Evolutionary conservation across 2,113 vertebrate genomes (phyloP), one percentile per base, ranked within the genome.

Genomic region (Sturnus vulgaris): DNA sequence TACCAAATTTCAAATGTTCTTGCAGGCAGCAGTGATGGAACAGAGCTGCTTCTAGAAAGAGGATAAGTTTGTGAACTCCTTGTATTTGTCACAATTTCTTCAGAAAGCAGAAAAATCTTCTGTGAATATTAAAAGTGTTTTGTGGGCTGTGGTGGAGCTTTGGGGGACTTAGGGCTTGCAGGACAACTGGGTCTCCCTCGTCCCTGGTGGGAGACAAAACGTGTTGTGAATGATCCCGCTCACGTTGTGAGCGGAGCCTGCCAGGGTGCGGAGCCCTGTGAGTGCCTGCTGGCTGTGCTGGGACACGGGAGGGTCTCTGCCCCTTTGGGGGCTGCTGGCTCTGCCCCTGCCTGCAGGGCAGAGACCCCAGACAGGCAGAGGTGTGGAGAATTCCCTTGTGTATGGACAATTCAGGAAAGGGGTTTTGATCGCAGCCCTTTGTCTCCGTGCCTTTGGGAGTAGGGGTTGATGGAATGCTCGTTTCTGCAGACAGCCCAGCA

Each of bases 121-220:
- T 35, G 19, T 78, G 60, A 60, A 22, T 1, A 0, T 15, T 10
- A 23, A 5, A 53, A 50, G 4, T 49, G 11, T 81, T 72, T 25
- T 69, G 28, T 63, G 31, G 39, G 30, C 27, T 0, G 0, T 12
- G 47, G 30, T 79, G 37, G 31, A 30, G 12, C 52, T 89, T 42
- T 25, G 25, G 66, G 50, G 44, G 31, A 7, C 33, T 47, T 56
- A 15, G 21, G 46, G 10, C 50, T 73, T 46, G 22, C 56, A 61
- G 72, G 31, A 37, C 33, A 46, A 2, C 28, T 25, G 49, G 16
- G 69, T 20, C 3, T 81, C 13, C 70, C 24, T 35, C 28, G 6
- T 13, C 25, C 5, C 13, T 1, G 1, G 1, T 0, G 2, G 25
- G 23, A 61, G 30, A 6, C 21, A 23, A 24, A 44, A 33, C 1